Evolutionary conservation across 2,797 vertebrate genomes (phyloP), one percentile per base, ranked within the genome.

Genomic region (Tenualosa thibaudeaui): DNA sequence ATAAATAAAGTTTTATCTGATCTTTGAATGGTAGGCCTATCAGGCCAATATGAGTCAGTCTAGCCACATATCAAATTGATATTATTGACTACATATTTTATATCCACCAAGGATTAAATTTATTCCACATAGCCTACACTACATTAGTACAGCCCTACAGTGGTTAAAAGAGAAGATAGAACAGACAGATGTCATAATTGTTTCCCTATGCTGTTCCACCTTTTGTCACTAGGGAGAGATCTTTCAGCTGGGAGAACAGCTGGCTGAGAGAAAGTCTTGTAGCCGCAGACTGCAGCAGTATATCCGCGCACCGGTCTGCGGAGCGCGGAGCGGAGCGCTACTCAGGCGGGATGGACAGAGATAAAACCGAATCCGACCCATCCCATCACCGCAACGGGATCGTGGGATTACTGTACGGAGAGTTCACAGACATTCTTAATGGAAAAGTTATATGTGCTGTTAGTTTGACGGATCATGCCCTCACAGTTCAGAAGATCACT

Each of bases 181-280:
- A 40, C 26, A 37, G 65, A 37, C 26, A 43, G 40, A 0, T 78
- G 37, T 22, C 71, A 43, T 40, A 78, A 46, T 13, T 75, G 6
- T 43, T 9, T n/a, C 37, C 5, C 37, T 78, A 60, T 87, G 89
- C 71, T 82, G 87, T 94, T 91, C 91, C 91, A 13, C 43, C 71
- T 83, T 91, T 89, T 37, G 91, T 92, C 94, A 91, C 93, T 92
- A 95, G 95, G 90, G 93, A 92, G 95, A 92, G 93, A 91, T 92
- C 71, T 91, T 54, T 83, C 88, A 81, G 86, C 91, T 81, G 75
- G 58, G 53, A 68, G 86, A 85, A 85, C 89, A 82, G 86, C 89
- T 86, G 89, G 83, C 7, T 49, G 88, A 1, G 83, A 49, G 54
- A 88, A 87, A 81, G 91, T 94, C 91, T 91, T 92, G 84, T 90